Conservation (phyloP, 2,888 invertebrate genomes). For the Hypena proboscidalis region DNA sequence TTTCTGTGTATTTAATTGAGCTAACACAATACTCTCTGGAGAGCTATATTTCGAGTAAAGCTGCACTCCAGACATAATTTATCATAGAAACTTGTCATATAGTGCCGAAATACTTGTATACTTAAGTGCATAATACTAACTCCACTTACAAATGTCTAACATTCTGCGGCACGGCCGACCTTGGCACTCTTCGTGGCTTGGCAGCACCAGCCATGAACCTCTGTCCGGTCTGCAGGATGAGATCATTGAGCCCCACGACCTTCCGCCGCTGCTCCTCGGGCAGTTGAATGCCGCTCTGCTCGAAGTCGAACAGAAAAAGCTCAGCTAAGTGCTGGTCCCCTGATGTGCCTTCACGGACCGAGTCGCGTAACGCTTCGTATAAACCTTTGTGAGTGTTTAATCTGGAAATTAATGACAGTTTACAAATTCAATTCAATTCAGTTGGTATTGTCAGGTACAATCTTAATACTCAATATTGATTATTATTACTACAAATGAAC, state of each 20-base stretch:
- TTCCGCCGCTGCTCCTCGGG: slow-evolving; percentile 88
- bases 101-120: too few relatives aligned
- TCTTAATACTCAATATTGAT: too few relatives aligned
- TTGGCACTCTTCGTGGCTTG: slow-evolving; percentile 88
- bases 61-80: too few relatives aligned
- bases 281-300: slow-evolving; percentile 98
- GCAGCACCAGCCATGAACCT: slow-evolving; percentile 92
- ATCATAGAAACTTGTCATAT: too few relatives aligned
- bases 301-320: slow-evolving; percentile 98
- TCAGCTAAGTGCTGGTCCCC: slow-evolving; percentile 95
- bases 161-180: slow-evolving; percentile 88
- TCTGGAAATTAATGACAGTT: slow-evolving; percentile 81
- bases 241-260: slow-evolving; percentile 95
- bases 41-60: too few relatives aligned
- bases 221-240: slow-evolving; percentile 93
- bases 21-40: too few relatives aligned
- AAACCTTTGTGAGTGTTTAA: slow-evolving; percentile 95
- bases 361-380: slow-evolving; percentile 90
- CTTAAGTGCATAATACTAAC: too few relatives aligned
- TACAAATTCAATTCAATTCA: too few relatives aligned
- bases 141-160: slow-evolving; percentile 89
- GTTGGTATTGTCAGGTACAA: too few relatives aligned
- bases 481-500: too few relatives aligned
- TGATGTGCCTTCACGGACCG: slow-evolving; percentile 90
- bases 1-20: too few relatives aligned